Base-by-base conservation (phyloP, 2,888 invertebrate species). In the Neoscelio sp. region DNA sequence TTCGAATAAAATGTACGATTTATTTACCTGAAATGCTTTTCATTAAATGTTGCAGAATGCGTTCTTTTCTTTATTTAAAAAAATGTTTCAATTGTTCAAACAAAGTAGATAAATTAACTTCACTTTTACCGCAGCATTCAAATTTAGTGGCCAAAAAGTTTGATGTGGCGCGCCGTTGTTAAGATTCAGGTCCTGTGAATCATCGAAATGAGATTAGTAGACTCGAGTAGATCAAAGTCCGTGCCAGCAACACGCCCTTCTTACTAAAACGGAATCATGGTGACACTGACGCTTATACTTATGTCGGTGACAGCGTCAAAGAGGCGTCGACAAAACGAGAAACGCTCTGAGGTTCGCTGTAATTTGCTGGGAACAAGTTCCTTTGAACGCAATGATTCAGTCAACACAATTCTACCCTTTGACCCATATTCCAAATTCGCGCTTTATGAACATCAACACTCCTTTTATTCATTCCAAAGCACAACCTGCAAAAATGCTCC, bases 201-300 rank as follows among this genome's bases (percentile, higher is more conserved):
- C 71, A 73, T 78, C 62, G 73, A 48, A 78, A 78, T 67, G 35
- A 67, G 67, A 78, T 78, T 78, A 78, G 50, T 54, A 38, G 44
- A 54, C 35, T 73, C 62, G 56, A 73, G 65, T 71, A 52, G 67
- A 73, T 73, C 78, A 78, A 78, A 73, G 73, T 78, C 78, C 73
- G 71, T 71, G 76, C 46, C 76, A 68, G 58, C n/a, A 33, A 30
- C 60, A 35, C 73, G 73, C 67, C 46, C 71, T 67, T 68, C 67
- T 48, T 18, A 44, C 48, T 20, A 58, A 50, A 17, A 26, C 75
- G 62, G 30, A 38, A 28, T 20, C 30, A n/a, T 38, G 12, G 17
- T 52, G 67, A 73, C 58, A 62, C 62, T 62, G 78, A 46, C 67
- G 67, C 62, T 48, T 68, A n/a, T n/a, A 50, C 76, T 64, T 70